A percentile compares a stretch with the other conserved stretches of the same genome.
These are phyloP conservation scores for Drosophila subsilvestris DNA, from an alignment of 2,888 invertebrate genomes.

Conservation along the genomic window DNA sequence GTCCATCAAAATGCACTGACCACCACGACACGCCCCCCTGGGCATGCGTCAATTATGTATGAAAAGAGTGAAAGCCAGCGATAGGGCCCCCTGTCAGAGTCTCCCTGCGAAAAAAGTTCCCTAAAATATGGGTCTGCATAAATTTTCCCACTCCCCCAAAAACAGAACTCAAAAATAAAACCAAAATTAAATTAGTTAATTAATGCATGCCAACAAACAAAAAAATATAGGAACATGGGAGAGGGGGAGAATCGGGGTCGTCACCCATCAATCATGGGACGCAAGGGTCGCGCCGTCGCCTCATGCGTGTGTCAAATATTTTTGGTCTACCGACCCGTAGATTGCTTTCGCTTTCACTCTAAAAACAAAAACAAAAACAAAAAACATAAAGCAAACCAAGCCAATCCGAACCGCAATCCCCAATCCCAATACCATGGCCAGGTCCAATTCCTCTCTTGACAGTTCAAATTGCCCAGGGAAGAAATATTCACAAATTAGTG, in stretches of 20 bases:
- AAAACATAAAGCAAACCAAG: conserved; percentile 16
- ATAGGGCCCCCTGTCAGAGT: conserved; percentile 47
- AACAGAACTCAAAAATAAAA: conserved; percentile 50
- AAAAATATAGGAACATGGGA: conserved; percentile 3
- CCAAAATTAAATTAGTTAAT: conserved; percentile 78
- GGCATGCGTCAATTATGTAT: conserved; percentile 72
- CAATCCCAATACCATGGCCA: conserved; percentile 51
- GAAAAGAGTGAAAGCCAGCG: conserved; percentile 71
- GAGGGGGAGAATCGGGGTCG: conserved; percentile 52
- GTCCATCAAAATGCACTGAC: conserved; percentile 57
- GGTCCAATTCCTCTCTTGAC: conserved; percentile 58
- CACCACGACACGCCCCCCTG: conserved; percentile 42
- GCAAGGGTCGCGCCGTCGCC: conserved; percentile 43
- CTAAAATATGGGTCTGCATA: conserved; percentile 61
- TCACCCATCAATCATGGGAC: conserved; percentile 65
- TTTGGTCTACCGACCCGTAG: conserved; percentile 42
- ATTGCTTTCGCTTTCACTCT: conserved; percentile 70
- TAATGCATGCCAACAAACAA: conserved; percentile 64
- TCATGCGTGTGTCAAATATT: conserved; percentile 63
- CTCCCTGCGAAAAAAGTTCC: conserved; percentile 43
- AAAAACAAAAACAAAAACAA: conserved; percentile 1
- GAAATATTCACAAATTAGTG: conserved; percentile 70
- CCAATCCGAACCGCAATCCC: conserved; percentile 12
- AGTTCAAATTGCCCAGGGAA: conserved; percentile 57
- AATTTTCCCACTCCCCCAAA: conserved; percentile 45